Evolutionary conservation across 2,113 vertebrate species (phyloP).

Genomic region (Eubucco bourcierii): DNA sequence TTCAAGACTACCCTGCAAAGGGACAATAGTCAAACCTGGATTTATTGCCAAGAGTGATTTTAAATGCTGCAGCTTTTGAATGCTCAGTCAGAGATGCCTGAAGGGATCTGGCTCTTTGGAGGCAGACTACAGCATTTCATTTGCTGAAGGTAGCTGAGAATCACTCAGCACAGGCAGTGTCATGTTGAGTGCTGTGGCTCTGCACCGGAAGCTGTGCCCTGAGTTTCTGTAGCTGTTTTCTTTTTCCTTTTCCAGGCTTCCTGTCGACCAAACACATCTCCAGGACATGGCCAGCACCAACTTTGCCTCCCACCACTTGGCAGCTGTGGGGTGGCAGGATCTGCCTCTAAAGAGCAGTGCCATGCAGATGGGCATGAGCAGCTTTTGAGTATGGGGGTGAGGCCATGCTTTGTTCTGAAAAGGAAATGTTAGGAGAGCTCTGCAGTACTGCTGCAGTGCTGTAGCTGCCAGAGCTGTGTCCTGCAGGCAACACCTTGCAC

Average conservation of each 20-base stretch:
- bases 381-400: constrained; percentile 72
- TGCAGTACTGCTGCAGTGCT: not conserved
- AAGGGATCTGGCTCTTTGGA: not conserved
- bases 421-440: not conserved
- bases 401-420: constrained; percentile 7
- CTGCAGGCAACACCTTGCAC: not conserved
- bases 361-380: constrained; percentile 55
- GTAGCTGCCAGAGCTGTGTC: not conserved
- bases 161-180: not conserved
- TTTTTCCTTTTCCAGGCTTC: constrained; percentile 62
- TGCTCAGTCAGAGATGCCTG: not conserved
- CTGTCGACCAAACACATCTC: constrained; percentile 85
- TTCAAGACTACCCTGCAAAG: not conserved
- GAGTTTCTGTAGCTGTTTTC: too few species aligned
- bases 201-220: not conserved
- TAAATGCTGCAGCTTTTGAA: not conserved
- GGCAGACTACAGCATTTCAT: not conserved
- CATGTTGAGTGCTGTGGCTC: not conserved
- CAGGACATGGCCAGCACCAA: constrained; percentile 81
- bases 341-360: constrained; percentile 52
- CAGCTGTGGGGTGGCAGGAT: constrained; percentile 50
- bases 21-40: not conserved
- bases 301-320: constrained; percentile 80
- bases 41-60: not conserved
- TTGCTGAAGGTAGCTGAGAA: not conserved